Conservation (phyloP, 2,888 invertebrate genomes). For the Aporophyla lueneburgensis region DNA sequence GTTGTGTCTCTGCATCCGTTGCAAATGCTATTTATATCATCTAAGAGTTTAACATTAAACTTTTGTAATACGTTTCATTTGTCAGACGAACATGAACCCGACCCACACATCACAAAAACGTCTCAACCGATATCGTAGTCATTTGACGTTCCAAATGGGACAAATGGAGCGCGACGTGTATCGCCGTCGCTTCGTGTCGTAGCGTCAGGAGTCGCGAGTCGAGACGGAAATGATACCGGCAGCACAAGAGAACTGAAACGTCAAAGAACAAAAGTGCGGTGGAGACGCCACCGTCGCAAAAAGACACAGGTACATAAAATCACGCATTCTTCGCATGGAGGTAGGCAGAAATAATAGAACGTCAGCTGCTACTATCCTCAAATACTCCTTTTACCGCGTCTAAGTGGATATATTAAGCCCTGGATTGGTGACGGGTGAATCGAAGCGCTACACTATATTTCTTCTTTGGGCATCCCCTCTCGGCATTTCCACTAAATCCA, state of each 20-base stretch:
- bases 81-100: slow-evolving; percentile 26
- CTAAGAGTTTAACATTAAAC: not conserved
- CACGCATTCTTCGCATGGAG: too few relatives aligned
- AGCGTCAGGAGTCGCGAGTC: slow-evolving; percentile 54
- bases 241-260: slow-evolving; percentile 45
- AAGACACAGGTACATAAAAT: not conserved
- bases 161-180: slow-evolving; percentile 60
- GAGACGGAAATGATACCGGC: slow-evolving; percentile 70
- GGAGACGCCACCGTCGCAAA: not conserved
- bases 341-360: too few relatives aligned
- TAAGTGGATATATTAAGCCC: too few relatives aligned
- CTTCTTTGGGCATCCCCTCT: too few relatives aligned
- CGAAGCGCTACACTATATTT: too few relatives aligned
- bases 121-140: slow-evolving; percentile 38
- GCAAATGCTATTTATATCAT: not conserved
- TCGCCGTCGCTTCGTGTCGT: slow-evolving; percentile 47
- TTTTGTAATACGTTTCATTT: not conserved
- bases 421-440: too few relatives aligned
- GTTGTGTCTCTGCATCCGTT: not conserved
- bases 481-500: too few relatives aligned
- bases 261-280: slow-evolving; percentile 20
- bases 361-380: too few relatives aligned
- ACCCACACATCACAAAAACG: slow-evolving; percentile 23
- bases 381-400: too few relatives aligned
- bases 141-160: slow-evolving; percentile 67